A percentile compares a stretch with the other conserved stretches of the same genome.
Conservation (phyloP, 2,797 vertebrate species). For the Halcyon smyrnensis region DNA sequence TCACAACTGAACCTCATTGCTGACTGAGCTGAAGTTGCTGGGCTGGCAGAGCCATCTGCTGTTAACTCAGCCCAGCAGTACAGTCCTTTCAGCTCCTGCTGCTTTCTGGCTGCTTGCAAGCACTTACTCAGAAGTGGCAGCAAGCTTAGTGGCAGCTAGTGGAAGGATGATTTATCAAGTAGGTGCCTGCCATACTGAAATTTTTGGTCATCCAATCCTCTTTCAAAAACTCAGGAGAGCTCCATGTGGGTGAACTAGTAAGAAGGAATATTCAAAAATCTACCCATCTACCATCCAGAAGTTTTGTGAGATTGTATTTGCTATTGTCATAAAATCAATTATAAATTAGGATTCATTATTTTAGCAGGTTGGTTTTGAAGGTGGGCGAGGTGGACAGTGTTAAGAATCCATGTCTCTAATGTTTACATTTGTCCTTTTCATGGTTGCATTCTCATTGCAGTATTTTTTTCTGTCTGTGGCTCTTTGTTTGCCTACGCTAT, state of each 20-base stretch:
- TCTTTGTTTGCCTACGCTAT: not conserved
- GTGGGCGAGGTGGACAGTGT: rapidly evolving
- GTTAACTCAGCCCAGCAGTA: not conserved
- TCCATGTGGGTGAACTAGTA: rapidly evolving
- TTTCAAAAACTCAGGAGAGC: not conserved
- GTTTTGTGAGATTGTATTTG: not conserved
- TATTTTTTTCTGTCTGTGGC: not conserved
- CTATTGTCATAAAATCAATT: not conserved
- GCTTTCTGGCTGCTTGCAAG: not conserved
- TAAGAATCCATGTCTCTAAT: rapidly evolving
- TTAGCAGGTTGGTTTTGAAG: not conserved
- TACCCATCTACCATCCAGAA: not conserved
- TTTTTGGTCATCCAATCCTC: rapidly evolving
- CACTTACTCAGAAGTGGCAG: not conserved
- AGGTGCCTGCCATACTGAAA: not conserved
- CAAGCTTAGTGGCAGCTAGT: not conserved
- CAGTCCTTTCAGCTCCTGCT: not conserved
- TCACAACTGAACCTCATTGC: not conserved
- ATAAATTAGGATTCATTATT: not conserved
- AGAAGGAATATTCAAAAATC: not conserved
- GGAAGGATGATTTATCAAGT: not conserved
- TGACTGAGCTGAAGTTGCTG: not conserved
- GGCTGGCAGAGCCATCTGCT: slow-evolving; percentile 51
- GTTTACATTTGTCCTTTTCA: not conserved
- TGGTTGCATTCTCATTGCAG: not conserved